Evolutionary conservation across 2,797 vertebrate genomes (phyloP), one percentile per base, ranked within the genome.

Genomic region (Pogoniulus pusillus): DNA sequence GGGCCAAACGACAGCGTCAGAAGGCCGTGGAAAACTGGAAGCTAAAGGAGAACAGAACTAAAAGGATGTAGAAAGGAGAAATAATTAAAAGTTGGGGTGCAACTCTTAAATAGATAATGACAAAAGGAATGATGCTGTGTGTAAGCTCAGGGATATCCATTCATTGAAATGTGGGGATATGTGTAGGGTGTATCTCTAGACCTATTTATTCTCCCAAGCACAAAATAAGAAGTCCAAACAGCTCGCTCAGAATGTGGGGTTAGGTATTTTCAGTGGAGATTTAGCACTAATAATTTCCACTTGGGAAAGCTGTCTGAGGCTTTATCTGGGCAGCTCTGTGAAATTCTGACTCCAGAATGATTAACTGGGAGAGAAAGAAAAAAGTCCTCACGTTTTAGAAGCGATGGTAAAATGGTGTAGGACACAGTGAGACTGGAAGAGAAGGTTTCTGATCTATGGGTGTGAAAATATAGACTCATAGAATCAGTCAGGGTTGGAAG

Each of bases 11-110:
- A 74, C 66, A 76, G 7, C 35, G 57, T 79, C 29, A 82, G 78
- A 89, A 89, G 82, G 65, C 58, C 74, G 32, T 37, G 80, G 60
- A 90, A 74, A 91, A 34, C n/a, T n/a, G 63, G n/a, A 82, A 82
- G 79, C 24, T 35, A 80, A 73, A 80, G 1, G 5, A 13, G 69
- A 91, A 30, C 18, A 72, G 43, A 43, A 45, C 10, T 63, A 57
- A 60, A 32, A 43, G 4, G 6, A 8, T 13, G 11, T 62, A 32
- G 51, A 68, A 86, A 66, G 15, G 73, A 68, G 8, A 16, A 51
- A 54, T 54, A 47, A 54, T 62, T 7, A 34, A 62, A 85, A 90
- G 51, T 26, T 62, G 64, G 77, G 75, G 27, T 64, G 32, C 10
- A 79, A 2, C 0, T 30, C 34, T 80, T 27, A 11, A 64, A 26